Percentiles rank a stretch among this genome's conserved stretches.
Evolutionary conservation across 2,797 vertebrate species (phyloP).

Genomic region (Sciurus vulgaris): DNA sequence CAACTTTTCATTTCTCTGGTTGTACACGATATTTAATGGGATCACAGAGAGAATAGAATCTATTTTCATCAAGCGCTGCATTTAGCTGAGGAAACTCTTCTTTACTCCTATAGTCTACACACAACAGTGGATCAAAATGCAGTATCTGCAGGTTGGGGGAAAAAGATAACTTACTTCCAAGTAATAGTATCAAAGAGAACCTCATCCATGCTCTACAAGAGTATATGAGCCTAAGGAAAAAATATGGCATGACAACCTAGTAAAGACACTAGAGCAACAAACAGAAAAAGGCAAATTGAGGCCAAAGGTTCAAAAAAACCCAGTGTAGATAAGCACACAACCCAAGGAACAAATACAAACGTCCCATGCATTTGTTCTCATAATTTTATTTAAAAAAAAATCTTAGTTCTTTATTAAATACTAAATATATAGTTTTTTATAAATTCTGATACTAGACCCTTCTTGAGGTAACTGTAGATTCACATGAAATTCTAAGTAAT

Average conservation of each 20-base stretch:
- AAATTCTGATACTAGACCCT: no score
- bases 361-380: not conserved
- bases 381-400: no score
- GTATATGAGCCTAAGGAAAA: not conserved
- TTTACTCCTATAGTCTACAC: not conserved
- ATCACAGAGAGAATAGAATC: not conserved
- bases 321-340: not conserved
- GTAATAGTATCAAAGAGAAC: not conserved
- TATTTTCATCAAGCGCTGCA: not conserved
- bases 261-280: not conserved
- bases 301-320: not conserved
- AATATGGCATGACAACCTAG: not conserved
- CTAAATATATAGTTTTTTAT: no score
- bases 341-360: not conserved
- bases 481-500: not conserved
- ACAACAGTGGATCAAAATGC: not conserved
- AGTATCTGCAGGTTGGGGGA: not conserved
- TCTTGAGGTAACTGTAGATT: not conserved
- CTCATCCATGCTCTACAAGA: not conserved
- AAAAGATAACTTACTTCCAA: conserved; percentile 6
- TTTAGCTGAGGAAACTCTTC: no score
- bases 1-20: no score
- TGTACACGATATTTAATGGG: not conserved
- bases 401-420: no score
- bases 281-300: not conserved